Percentiles rank a stretch among this genome's conserved stretches.
Conservation (phyloP, 2,113 vertebrate genomes). For the Butorides virescens region DNA sequence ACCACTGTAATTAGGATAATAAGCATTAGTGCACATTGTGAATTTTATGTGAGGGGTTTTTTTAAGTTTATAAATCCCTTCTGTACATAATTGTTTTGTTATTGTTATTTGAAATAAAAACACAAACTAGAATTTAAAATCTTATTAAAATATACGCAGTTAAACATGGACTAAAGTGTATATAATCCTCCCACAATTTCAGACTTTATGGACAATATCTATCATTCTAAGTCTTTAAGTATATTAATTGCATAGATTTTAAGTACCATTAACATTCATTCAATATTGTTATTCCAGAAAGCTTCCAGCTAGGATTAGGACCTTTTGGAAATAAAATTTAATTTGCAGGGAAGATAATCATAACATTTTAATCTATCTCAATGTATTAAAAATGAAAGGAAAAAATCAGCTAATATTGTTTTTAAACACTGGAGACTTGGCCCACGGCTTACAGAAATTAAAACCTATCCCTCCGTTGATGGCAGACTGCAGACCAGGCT, state of each 20-base stretch:
- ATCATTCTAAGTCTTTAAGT: conserved; percentile 12
- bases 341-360: conserved; percentile 32
- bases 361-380: conserved; percentile 15
- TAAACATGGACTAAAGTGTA: background rate
- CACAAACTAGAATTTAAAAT: conserved; percentile 14
- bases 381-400: conserved; percentile 3
- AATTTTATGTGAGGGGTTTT: background rate
- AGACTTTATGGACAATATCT: conserved; percentile 37
- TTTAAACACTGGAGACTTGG: background rate
- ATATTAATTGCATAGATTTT: conserved; percentile 51
- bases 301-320: conserved; percentile 55
- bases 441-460: background rate
- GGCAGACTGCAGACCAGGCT: background rate
- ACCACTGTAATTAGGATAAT: conserved; percentile 53
- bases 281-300: conserved; percentile 34
- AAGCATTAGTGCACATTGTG: conserved; percentile 10
- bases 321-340: conserved; percentile 54
- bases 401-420: background rate
- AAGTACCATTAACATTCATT: conserved; percentile 33
- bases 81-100: background rate
- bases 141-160: conserved; percentile 34
- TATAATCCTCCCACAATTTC: background rate
- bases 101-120: conserved; percentile 37
- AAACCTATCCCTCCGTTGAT: background rate
- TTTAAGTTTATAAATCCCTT: conserved; percentile 49